These are phyloP conservation scores for Lagorchestes hirsutus DNA, from an alignment of 2,797 vertebrate species.

Conservation along the genomic window DNA sequence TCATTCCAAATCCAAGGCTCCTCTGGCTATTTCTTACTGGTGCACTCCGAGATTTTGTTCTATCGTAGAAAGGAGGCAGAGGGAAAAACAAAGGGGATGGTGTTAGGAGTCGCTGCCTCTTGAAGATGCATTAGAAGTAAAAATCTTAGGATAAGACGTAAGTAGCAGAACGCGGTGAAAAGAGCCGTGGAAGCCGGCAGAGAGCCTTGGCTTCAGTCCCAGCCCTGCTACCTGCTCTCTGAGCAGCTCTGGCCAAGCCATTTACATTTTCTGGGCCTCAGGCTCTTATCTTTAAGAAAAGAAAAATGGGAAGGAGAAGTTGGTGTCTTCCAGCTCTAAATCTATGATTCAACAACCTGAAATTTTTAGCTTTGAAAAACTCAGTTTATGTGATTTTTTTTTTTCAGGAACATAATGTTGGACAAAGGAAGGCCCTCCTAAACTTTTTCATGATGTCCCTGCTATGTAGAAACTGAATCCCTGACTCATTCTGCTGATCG, in stretches of 20 bases:
- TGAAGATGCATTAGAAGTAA: background rate
- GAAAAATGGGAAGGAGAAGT: no score
- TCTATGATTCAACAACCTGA: background rate
- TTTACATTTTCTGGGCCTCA: background rate
- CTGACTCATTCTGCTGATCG: background rate
- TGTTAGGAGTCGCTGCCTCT: conserved; percentile 14
- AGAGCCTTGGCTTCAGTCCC: background rate
- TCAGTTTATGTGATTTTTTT: conserved; percentile 48
- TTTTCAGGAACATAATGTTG: conserved; percentile 47
- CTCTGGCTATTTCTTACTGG: background rate
- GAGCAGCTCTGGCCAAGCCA: background rate
- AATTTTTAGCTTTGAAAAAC: conserved; percentile 22
- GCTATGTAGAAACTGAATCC: conserved; percentile 20
- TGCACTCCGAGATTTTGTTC: background rate
- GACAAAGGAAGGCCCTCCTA: conserved; percentile 8
- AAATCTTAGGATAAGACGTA: background rate
- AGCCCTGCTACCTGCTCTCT: background rate
- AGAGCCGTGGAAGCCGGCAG: background rate
- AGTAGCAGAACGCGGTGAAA: background rate
- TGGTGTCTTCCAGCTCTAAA: background rate
- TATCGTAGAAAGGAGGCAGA: background rate
- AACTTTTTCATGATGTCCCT: conserved; percentile 30
- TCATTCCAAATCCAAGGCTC: background rate
- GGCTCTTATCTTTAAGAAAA: background rate
- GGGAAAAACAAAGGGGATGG: background rate